Evolutionary conservation across 92 coral and sea anemone species (phyloP).

Genomic region (Meandrina meandrites): DNA sequence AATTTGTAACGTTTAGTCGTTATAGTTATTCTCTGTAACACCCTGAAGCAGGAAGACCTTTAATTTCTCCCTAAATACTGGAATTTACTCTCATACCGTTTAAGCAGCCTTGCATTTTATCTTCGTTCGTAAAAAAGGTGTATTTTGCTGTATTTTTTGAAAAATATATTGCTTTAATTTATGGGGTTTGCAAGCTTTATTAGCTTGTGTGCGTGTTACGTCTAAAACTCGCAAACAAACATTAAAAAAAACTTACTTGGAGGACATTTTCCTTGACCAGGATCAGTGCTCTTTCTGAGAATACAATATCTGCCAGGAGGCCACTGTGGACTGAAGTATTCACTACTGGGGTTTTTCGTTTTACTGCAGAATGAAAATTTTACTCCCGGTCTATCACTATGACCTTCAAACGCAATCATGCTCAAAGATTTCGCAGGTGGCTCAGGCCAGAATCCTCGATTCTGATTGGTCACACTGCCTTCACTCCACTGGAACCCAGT

Average conservation of each 20-base stretch:
- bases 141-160: no score
- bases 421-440: not conserved
- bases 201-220: no score
- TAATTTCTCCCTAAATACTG: no score
- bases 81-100: no score
- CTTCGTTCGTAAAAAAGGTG: no score
- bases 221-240: no score
- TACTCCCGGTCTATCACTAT: not conserved
- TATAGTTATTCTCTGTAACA: no score
- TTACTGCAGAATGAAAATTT: conserved; percentile 4
- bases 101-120: no score
- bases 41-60: no score
- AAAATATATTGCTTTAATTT: no score
- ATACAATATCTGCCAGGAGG: conserved; percentile 11
- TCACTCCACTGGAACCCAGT: conserved; percentile 14
- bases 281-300: conserved; percentile 2
- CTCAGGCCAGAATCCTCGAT: not conserved
- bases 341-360: not conserved
- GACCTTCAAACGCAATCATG: not conserved
- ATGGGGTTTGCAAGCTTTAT: no score
- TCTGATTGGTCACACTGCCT: conserved; percentile 9
- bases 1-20: no score
- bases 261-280: conserved; percentile 1
- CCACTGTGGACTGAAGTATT: conserved; percentile 5
- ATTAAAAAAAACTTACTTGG: not conserved